phyloP scores from a whole-genome alignment of 2,113 vertebrate species.

The Gymnocephalus cernua region DNA sequence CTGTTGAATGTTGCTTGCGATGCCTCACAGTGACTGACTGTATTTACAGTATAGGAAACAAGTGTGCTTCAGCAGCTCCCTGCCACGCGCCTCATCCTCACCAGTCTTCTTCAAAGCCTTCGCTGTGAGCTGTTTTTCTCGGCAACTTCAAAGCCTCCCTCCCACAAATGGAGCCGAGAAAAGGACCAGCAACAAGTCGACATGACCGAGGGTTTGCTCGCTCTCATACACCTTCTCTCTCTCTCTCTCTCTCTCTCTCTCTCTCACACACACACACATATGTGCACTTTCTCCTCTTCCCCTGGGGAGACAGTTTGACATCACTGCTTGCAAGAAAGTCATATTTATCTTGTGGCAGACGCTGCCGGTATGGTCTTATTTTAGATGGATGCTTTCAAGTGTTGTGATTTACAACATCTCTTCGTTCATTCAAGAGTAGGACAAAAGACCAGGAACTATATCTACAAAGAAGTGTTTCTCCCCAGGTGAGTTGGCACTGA shows the following conservation, averaged over 20 bases:
- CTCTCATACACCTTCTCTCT: slow-evolving; percentile 28
- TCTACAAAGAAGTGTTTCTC: slow-evolving; percentile 48
- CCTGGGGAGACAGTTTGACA: slow-evolving; percentile 48
- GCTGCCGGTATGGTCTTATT: slow-evolving; percentile 38
- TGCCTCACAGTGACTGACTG: slow-evolving; percentile 40
- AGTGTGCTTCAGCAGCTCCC: slow-evolving; percentile 42
- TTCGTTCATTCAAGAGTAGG: slow-evolving; percentile 49
- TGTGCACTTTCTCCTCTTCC: slow-evolving; percentile 9
- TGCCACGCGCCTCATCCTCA: slow-evolving; percentile 55
- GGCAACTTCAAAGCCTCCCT: slow-evolving; percentile 77
- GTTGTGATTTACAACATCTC: slow-evolving; percentile 48
- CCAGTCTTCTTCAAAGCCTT: slow-evolving; percentile 70
- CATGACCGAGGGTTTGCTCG: slow-evolving; percentile 66
- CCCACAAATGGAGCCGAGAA: slow-evolving; percentile 56
- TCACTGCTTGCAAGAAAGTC: slow-evolving; percentile 36
- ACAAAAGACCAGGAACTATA: slow-evolving; percentile 28
- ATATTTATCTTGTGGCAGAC: slow-evolving; percentile 38
- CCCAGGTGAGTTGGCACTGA: slow-evolving; percentile 53
- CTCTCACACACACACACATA: not conserved
- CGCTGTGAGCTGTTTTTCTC: slow-evolving; percentile 66
- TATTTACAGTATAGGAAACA: slow-evolving; percentile 65
- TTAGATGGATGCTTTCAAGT: slow-evolving; percentile 59
- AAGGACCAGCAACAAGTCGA: slow-evolving; percentile 69
- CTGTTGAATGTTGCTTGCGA: slow-evolving; percentile 4
- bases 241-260: not conserved